Percentiles rank a stretch among this genome's conserved stretches.
Conservation (phyloP, 2,888 invertebrate species). For the Eremobia ochroleuca region DNA sequence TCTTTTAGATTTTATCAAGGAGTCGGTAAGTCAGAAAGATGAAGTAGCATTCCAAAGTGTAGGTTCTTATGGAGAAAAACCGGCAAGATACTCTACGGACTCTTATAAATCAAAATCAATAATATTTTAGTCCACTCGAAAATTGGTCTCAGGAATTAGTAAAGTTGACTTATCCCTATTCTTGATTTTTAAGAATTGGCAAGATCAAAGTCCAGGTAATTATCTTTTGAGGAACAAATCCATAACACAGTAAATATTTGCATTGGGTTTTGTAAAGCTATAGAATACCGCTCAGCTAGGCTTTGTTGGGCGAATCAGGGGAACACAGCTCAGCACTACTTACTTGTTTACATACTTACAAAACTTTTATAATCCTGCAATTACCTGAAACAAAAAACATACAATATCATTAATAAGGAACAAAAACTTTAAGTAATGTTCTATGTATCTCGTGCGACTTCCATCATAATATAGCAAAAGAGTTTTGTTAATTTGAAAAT, state of each 20-base stretch:
- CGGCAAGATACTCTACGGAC: not conserved
- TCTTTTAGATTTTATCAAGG: not conserved
- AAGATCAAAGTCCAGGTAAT: not conserved
- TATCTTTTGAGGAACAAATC: too few relatives aligned
- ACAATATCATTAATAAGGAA: not conserved
- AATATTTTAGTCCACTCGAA: not conserved
- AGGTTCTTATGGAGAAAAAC: not conserved
- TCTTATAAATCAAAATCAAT: not conserved
- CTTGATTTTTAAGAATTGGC: not conserved
- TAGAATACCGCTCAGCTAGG: not conserved
- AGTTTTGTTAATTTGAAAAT: not conserved
- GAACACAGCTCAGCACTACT: not conserved
- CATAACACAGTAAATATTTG: not conserved
- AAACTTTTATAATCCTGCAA: not conserved
- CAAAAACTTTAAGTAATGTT: not conserved
- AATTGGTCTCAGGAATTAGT: too few relatives aligned
- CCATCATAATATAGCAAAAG: too few relatives aligned
- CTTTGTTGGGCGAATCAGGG: not conserved
- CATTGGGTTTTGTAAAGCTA: not conserved
- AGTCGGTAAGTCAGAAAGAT: too few relatives aligned
- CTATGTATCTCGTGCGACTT: not conserved
- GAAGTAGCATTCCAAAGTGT: not conserved
- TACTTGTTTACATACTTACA: not conserved
- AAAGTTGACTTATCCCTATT: not conserved
- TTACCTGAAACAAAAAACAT: slow-evolving; percentile 1